A percentile compares a stretch with the other conserved stretches of the same genome.
These are phyloP conservation scores for Seriola dumerili DNA, from an alignment of 2,113 vertebrate genomes.

Conservation along the genomic window DNA sequence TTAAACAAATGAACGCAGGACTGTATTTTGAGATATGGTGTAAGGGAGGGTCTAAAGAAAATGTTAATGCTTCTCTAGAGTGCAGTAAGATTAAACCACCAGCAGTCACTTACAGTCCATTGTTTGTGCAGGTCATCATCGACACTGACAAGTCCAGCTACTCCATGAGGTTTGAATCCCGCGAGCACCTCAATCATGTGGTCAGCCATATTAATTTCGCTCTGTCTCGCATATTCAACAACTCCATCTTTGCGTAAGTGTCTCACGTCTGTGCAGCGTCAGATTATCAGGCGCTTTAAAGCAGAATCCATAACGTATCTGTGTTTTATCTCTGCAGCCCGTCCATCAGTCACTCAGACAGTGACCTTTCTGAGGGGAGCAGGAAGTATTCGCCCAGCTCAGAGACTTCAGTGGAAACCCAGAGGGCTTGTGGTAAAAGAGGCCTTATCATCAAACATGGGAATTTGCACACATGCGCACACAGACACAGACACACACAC, in stretches of 20 bases:
- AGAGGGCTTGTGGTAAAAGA: conserved; percentile 88
- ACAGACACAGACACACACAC: conserved; percentile 12
- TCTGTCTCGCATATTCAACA: conserved; percentile 89
- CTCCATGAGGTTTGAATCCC: conserved; percentile 85
- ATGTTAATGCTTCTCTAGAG: no score
- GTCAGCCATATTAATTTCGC: conserved; percentile 87
- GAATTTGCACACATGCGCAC: conserved; percentile 37
- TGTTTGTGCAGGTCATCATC: conserved; percentile 85
- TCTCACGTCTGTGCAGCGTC: neutral
- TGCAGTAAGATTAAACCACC: no score
- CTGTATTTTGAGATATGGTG: no score
- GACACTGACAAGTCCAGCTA: conserved; percentile 88
- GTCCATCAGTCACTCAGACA: conserved; percentile 88
- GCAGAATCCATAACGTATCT: conserved; percentile 18
- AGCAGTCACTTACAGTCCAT: neutral
- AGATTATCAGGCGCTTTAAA: conserved; percentile 12
- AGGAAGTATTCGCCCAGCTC: conserved; percentile 90
- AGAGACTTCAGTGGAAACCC: conserved; percentile 87
- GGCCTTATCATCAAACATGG: conserved; percentile 34
- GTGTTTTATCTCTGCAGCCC: conserved; percentile 74
- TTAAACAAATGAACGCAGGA: no score
- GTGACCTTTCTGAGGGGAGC: conserved; percentile 87
- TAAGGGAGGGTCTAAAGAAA: no score
- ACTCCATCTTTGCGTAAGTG: conserved; percentile 89
- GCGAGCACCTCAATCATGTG: conserved; percentile 87